Evolutionary conservation across 2,888 invertebrate genomes (phyloP).

Genomic region (Tetramorium bicarinatum): DNA sequence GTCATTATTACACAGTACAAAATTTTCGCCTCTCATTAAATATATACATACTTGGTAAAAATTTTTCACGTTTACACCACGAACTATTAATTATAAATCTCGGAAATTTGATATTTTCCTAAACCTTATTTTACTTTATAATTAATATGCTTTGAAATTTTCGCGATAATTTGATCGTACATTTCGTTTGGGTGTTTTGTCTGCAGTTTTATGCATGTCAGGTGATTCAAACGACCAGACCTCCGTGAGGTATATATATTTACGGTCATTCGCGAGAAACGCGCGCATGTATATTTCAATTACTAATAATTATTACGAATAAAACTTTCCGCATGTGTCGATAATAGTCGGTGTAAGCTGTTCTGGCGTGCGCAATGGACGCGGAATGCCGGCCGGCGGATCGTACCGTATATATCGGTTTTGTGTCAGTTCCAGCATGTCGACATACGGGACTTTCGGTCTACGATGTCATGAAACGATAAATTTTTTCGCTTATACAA

Average conservation of each 20-base stretch:
- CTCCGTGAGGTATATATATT: neutral
- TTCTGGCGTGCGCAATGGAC: conserved; percentile 1
- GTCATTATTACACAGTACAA: neutral
- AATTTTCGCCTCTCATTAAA: neutral
- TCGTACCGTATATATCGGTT: conserved; percentile 66
- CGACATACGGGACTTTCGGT: conserved; percentile 67
- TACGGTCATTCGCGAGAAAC: neutral
- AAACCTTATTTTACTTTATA: conserved; percentile 5
- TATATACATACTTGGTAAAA: neutral
- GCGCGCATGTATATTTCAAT: conserved; percentile 13
- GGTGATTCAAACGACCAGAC: neutral
- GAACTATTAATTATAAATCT: neutral
- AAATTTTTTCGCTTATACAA: conserved; percentile 71
- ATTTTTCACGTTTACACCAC: neutral
- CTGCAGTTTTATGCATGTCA: neutral
- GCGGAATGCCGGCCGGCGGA: conserved; percentile 20
- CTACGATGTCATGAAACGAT: conserved; percentile 74
- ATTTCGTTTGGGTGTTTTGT: neutral
- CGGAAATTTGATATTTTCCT: conserved; percentile 6
- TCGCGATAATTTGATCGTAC: neutral
- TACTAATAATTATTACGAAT: conserved; percentile 29
- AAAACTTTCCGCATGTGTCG: conserved; percentile 30
- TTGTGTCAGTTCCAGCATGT: conserved; percentile 75
- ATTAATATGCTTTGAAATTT: conserved; percentile 1
- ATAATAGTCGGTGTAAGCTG: conserved; percentile 23